Conservation (phyloP, 2,888 invertebrate genomes). For the Eugnorisma glareosa region DNA sequence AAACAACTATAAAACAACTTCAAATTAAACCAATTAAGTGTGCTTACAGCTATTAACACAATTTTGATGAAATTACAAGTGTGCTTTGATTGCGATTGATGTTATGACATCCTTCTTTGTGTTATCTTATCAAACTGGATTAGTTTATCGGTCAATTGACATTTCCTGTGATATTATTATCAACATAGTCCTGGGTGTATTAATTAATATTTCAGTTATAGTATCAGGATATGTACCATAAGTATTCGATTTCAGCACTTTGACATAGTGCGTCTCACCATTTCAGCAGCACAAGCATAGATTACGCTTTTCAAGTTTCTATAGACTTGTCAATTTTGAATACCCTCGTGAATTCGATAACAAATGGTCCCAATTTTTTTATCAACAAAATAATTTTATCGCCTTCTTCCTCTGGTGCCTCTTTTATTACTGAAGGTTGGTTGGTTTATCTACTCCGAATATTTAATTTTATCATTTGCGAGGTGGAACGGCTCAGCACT, state of each 20-base stretch:
- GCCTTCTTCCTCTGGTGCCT: not conserved
- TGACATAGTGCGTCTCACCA: not conserved
- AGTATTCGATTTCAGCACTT: not conserved
- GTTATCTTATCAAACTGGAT: constrained; percentile 30
- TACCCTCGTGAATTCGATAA: too few relatives aligned
- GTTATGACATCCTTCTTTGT: not conserved
- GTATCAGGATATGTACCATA: not conserved
- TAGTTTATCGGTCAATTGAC: constrained; percentile 28
- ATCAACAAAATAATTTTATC: too few relatives aligned
- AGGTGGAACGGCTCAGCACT: not conserved
- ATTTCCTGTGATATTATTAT: constrained; percentile 27
- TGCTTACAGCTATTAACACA: not conserved
- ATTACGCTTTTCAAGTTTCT: too few relatives aligned
- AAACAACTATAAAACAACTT: too few relatives aligned
- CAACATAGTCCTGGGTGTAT: not conserved
- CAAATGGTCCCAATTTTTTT: too few relatives aligned
- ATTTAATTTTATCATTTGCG: not conserved
- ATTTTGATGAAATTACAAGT: not conserved
- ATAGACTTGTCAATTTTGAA: too few relatives aligned
- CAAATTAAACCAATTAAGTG: not conserved
- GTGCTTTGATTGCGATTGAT: constrained; percentile 9
- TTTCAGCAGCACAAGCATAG: not conserved
- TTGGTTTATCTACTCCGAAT: not conserved
- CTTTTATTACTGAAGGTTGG: not conserved
- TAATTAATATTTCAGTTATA: not conserved